A percentile compares a stretch with the other conserved stretches of the same genome.
These are phyloP conservation scores for Ancistrus triradiatus DNA, from an alignment of 2,113 vertebrate genomes.

Conservation along the genomic window DNA sequence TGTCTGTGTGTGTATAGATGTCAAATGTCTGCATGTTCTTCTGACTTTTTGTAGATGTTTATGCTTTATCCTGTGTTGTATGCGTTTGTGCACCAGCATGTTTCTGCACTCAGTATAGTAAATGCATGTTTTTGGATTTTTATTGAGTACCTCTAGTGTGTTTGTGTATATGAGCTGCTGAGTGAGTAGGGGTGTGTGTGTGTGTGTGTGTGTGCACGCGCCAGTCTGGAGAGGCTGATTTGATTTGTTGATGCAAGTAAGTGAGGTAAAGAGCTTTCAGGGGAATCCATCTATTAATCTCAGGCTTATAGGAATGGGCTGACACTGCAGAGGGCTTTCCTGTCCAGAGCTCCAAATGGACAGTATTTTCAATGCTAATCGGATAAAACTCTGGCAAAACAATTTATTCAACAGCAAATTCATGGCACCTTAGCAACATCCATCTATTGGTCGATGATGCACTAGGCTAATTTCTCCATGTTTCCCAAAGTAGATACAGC, in stretches of 20 bases:
- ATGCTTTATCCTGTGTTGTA: background rate
- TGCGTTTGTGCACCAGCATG: no score
- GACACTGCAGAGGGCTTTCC: slow-evolving; percentile 51
- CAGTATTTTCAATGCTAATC: slow-evolving; percentile 47
- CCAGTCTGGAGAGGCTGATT: slow-evolving; percentile 38
- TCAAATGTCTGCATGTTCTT: no score
- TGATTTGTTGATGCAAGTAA: slow-evolving; percentile 53
- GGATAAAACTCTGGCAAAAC: slow-evolving; percentile 39
- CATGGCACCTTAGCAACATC: background rate
- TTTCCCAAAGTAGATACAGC: slow-evolving; percentile 1
- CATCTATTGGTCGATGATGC: background rate
- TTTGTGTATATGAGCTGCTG: no score
- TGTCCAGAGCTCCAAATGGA: slow-evolving; percentile 50
- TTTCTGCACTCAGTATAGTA: no score
- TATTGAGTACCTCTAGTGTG: no score
- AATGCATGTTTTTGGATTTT: no score
- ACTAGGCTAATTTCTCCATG: background rate
- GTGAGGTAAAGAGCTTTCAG: slow-evolving; percentile 42
- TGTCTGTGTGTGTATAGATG: no score
- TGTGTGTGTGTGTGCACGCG: background rate
- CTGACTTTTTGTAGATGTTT: no score
- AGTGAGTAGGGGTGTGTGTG: background rate
- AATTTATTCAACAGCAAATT: background rate
- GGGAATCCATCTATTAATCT: slow-evolving; percentile 50
- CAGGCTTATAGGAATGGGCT: slow-evolving; percentile 49